Conservation (phyloP, 2,113 vertebrate species). For the Pelodiscus sinensis region DNA sequence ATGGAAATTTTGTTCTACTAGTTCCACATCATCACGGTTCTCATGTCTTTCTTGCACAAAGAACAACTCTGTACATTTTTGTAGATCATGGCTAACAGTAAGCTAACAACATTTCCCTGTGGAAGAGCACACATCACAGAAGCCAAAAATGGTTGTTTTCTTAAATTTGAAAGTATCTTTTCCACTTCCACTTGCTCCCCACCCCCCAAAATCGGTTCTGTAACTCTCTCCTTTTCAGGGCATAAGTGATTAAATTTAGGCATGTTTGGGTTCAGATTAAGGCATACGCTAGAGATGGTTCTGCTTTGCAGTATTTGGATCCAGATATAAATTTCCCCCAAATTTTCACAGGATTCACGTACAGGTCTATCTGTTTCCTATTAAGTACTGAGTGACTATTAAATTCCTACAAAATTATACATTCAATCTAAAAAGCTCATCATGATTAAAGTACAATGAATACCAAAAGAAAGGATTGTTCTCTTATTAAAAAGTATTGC, state of each 20-base stretch:
- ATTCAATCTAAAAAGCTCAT: background rate
- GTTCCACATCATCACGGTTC: background rate
- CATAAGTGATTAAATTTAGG: rapidly evolving
- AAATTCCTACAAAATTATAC: background rate
- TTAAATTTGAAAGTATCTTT: background rate
- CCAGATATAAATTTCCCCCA: background rate
- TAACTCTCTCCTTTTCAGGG: background rate
- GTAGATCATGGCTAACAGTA: background rate
- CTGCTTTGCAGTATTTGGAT: rapidly evolving
- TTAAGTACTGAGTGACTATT: background rate
- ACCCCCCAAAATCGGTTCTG: background rate
- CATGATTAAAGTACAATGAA: rapidly evolving
- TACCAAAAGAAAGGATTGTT: rapidly evolving
- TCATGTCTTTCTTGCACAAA: background rate
- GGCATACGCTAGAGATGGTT: background rate
- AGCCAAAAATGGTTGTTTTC: conserved; percentile 8
- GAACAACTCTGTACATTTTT: background rate
- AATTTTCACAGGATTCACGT: background rate
- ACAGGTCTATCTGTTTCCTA: background rate
- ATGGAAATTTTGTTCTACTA: background rate
- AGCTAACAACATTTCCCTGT: background rate
- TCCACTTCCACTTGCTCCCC: too few relatives aligned
- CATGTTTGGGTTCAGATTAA: background rate
- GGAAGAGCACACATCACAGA: background rate
- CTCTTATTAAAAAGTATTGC: rapidly evolving